Evolutionary conservation across 2,888 invertebrate genomes (phyloP).

Genomic region (Acleris sparsana): DNA sequence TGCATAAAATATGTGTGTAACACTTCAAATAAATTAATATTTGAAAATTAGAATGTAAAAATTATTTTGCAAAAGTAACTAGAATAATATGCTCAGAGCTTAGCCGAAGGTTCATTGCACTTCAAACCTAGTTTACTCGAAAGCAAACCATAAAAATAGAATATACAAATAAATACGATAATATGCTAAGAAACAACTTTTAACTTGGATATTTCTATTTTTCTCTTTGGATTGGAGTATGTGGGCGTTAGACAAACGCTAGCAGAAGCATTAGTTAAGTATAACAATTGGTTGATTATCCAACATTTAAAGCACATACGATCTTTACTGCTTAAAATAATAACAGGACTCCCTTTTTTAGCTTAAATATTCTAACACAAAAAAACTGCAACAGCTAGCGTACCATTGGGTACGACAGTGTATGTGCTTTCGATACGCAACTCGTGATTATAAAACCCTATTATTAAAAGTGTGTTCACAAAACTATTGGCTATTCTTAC

Average conservation of each 20-base stretch:
- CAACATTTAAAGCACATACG: slow-evolving; percentile 8
- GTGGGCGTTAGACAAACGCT: slow-evolving; percentile 21
- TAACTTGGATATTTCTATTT: slow-evolving; percentile 39
- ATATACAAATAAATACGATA: slow-evolving; percentile 54
- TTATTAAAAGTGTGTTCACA: slow-evolving; percentile 31
- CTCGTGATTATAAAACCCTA: slow-evolving; percentile 20
- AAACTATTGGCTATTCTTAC: slow-evolving; percentile 40
- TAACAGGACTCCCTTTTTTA: too few relatives aligned
- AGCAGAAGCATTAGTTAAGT: slow-evolving; percentile 10
- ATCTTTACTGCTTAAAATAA: neutral
- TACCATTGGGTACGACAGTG: neutral
- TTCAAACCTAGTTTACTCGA: slow-evolving; percentile 55
- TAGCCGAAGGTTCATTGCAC: slow-evolving; percentile 77
- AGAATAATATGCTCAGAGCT: slow-evolving; percentile 69
- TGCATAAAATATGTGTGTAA: slow-evolving; percentile 70
- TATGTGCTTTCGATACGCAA: slow-evolving; percentile 6
- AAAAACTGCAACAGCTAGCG: too few relatives aligned
- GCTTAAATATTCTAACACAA: too few relatives aligned
- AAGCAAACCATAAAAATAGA: slow-evolving; percentile 56
- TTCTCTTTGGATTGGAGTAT: slow-evolving; percentile 62
- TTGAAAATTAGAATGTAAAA: slow-evolving; percentile 65
- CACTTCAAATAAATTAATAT: slow-evolving; percentile 66
- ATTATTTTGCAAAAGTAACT: slow-evolving; percentile 62
- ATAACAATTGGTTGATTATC: slow-evolving; percentile 26
- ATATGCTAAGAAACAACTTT: slow-evolving; percentile 44